Conservation (phyloP, 2,113 vertebrate genomes). For the Megaceryle torquata region DNA sequence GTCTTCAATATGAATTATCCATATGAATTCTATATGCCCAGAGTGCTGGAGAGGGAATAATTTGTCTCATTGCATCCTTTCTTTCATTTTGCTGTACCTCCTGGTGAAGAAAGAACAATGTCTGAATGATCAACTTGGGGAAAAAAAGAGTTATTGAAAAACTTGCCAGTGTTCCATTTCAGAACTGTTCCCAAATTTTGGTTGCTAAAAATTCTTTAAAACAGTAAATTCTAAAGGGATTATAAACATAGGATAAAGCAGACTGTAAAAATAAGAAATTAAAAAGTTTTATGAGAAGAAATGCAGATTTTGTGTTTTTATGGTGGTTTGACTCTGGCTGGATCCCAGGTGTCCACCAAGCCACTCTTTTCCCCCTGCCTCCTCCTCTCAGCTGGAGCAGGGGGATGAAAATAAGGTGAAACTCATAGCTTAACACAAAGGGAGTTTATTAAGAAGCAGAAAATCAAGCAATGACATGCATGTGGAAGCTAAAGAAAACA, state of each 20-base stretch:
- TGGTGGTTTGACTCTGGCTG: too few species aligned
- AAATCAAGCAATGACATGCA: too few species aligned
- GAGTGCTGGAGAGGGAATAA: background rate
- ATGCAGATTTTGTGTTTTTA: background rate
- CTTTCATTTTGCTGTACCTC: background rate
- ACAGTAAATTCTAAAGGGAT: background rate
- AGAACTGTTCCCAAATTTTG: background rate
- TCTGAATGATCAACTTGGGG: background rate
- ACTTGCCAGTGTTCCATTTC: background rate
- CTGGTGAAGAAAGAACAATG: background rate
- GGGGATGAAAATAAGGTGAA: too few species aligned
- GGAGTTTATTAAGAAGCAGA: too few species aligned
- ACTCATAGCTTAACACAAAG: too few species aligned
- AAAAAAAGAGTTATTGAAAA: rapidly evolving
- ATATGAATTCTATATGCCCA: background rate
- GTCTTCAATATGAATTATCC: background rate
- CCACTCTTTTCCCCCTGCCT: too few species aligned
- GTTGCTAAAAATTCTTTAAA: background rate
- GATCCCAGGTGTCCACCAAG: too few species aligned
- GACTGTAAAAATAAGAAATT: background rate
- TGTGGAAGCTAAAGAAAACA: too few species aligned
- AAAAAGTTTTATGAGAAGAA: background rate
- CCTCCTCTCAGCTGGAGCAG: too few species aligned
- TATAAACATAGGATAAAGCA: background rate
- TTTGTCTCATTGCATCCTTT: background rate